Evolutionary conservation across 1,140 invertebrate species (phyloP).

Genomic region (Drosophila suzukii): DNA sequence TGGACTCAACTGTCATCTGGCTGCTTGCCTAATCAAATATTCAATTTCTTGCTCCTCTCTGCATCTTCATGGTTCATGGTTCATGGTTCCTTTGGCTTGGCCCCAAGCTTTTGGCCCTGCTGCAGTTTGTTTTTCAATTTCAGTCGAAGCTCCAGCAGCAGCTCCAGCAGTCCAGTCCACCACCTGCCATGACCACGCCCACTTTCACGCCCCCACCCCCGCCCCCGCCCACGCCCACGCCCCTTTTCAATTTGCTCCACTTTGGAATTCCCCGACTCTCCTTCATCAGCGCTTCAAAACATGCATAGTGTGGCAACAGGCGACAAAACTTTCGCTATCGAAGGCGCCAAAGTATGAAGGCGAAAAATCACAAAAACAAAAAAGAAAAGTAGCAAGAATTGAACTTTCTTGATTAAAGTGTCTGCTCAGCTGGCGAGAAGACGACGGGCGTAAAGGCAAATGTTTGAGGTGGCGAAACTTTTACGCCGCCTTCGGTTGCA

Average conservation of each 20-base stretch:
- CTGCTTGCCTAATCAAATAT: slow-evolving; percentile 30
- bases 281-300: slow-evolving; percentile 1
- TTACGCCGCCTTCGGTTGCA: slow-evolving; percentile 26
- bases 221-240: slow-evolving; percentile 26
- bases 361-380: background rate
- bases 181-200: slow-evolving; percentile 4
- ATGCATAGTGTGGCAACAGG: slow-evolving; percentile 37
- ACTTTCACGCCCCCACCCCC: no score
- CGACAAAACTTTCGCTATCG: slow-evolving; percentile 51
- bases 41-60: background rate
- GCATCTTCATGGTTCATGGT: background rate
- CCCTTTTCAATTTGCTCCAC: slow-evolving; percentile 55
- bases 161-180: slow-evolving; percentile 1
- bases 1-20: background rate
- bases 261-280: background rate
- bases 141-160: slow-evolving; percentile 15
- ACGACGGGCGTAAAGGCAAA: background rate
- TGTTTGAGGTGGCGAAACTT: slow-evolving; percentile 17
- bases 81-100: slow-evolving; percentile 3
- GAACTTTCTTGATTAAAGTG: slow-evolving; percentile 12
- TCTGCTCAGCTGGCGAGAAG: slow-evolving; percentile 1
- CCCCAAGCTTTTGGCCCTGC: slow-evolving; percentile 5
- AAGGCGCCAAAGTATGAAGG: background rate
- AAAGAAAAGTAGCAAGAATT: background rate
- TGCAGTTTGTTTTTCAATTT: slow-evolving; percentile 49